phyloP scores from a whole-genome alignment of 2,113 vertebrate species.

The Chelonoidis abingdonii region DNA sequence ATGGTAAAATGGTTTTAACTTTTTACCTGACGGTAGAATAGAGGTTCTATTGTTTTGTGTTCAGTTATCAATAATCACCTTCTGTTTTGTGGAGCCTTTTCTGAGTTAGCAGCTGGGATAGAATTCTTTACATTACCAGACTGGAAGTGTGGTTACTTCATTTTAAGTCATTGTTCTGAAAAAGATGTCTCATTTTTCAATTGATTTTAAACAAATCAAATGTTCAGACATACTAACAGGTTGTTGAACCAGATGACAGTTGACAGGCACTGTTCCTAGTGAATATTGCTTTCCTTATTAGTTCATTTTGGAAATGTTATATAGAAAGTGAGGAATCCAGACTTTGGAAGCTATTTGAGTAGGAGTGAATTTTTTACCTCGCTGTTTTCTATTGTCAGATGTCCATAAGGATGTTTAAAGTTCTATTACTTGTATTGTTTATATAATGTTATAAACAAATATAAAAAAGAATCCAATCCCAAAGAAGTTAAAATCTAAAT shows the following conservation, averaged over 20 bases:
- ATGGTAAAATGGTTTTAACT: background rate
- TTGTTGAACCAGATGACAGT: background rate
- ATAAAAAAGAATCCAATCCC: background rate
- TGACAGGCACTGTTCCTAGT: background rate
- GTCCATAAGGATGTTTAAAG: background rate
- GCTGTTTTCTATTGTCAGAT: background rate
- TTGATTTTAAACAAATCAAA: background rate
- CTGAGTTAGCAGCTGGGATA: background rate
- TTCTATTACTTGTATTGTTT: background rate
- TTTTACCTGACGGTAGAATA: background rate
- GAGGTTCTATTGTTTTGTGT: background rate
- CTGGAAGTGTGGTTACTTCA: background rate
- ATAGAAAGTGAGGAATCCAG: constrained; percentile 19
- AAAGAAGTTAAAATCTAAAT: background rate
- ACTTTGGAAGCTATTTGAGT: constrained; percentile 17
- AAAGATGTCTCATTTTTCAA: background rate
- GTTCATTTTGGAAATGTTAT: accelerated
- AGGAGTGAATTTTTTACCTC: background rate
- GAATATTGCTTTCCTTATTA: background rate
- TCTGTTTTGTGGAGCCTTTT: background rate
- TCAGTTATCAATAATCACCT: background rate
- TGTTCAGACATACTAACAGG: background rate
- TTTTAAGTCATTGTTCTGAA: constrained; percentile 14
- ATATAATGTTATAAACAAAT: background rate
- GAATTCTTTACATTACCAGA: background rate